Evolutionary conservation across 2,113 vertebrate genomes (phyloP), one percentile per base, ranked within the genome.

Genomic region (Stegostoma tigrinum): DNA sequence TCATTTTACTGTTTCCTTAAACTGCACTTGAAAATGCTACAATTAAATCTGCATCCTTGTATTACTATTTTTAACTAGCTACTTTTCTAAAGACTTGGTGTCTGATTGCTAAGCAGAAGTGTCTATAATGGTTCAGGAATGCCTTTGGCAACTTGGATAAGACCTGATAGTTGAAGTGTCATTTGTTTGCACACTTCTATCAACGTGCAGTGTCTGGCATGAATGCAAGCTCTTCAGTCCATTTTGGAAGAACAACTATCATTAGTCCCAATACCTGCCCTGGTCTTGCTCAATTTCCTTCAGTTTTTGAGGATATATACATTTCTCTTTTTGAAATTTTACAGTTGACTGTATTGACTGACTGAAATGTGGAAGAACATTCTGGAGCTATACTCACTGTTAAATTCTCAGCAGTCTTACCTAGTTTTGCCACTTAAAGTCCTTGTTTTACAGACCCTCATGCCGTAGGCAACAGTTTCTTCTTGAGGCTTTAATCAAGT

Each of bases 21-120:
- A 66, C 45, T 93, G 89, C 61, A 38, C 66, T 61, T 93, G 89
- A 66, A 91, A 93, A 93, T 93, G 61, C 89, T 66, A 93, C n/a
- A 93, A 93, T 93, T 93, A 93, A 93, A 93, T 66, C 38, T 67
- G 61, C 89, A 93, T 67, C 61, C 89, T 64, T 23, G 19, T 93
- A 93, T 66, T 93, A 38, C 89, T 93, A 52, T 83, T 80, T 67
- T 87, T 3, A 93, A 66, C 19, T 38, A 93, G 61, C 24, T 14
- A 61, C 5, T 27, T 27, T 24, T 21, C 17, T 48, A 48, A 48
- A 48, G 48, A 48, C 85, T 27, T 21, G 17, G 45, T 91, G 61
- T n/a, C 61, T 38, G n/a, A 61, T 38, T 23, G 64, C 27, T 89
- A 52, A 89, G 27, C 61, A 38, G 61, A 93, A 66, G 7, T 93